Conservation (phyloP, 1,140 invertebrate genomes). For the Drosophila azteca region DNA sequence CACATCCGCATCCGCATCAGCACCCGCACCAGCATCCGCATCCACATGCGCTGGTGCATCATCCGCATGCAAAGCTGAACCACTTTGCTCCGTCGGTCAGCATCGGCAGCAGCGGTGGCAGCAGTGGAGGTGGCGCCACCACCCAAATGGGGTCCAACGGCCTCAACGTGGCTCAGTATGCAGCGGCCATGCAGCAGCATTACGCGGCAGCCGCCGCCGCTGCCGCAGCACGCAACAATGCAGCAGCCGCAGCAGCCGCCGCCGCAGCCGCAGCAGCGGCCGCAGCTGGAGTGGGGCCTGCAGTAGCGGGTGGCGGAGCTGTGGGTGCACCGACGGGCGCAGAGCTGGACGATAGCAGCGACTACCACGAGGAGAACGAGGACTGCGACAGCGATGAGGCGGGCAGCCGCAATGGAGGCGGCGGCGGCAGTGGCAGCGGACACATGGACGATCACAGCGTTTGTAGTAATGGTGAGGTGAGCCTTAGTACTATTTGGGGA, state of each 20-base stretch:
- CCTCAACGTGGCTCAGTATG: conserved; percentile 77
- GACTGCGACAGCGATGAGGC: conserved; percentile 80
- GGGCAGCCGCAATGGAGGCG: conserved; percentile 53
- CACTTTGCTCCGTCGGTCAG: conserved; percentile 20
- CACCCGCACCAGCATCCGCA: conserved; percentile 47
- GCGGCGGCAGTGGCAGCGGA: conserved; percentile 48
- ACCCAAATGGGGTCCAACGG: conserved; percentile 64
- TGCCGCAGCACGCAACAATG: conserved; percentile 65
- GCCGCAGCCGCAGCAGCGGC: conserved; percentile 41
- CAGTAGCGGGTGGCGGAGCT: conserved; percentile 9
- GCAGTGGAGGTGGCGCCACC: conserved; percentile 13
- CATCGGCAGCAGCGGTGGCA: too few species aligned
- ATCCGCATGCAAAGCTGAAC: conserved; percentile 46
- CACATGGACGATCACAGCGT: conserved; percentile 83
- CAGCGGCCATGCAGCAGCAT: conserved; percentile 79
- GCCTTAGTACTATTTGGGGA: conserved; percentile 75
- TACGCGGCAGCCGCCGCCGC: conserved; percentile 75
- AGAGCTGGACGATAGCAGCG: conserved; percentile 76
- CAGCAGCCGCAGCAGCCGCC: conserved; percentile 58
- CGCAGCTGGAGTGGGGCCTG: conserved; percentile 5
- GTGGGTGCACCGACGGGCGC: conserved; percentile 23
- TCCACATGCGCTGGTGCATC: conserved; percentile 35
- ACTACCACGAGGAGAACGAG: conserved; percentile 80
- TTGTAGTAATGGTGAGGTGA: conserved; percentile 84
- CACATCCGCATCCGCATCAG: conserved; percentile 43